These are phyloP conservation scores for Mormoops blainvillei DNA, from an alignment of 2,113 vertebrate species.

Conservation along the genomic window DNA sequence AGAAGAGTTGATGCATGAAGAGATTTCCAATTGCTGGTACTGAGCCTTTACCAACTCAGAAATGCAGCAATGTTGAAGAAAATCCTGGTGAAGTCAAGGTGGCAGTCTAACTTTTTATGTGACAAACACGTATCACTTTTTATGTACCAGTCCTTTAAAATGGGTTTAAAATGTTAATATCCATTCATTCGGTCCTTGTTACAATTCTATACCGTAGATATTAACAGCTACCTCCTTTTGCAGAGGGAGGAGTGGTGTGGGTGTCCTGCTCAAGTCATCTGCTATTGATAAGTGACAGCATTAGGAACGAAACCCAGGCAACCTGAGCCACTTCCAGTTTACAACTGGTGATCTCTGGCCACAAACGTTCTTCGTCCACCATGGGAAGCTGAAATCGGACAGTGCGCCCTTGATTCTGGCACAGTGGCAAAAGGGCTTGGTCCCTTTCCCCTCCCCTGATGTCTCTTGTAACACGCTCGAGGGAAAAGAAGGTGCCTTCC, in stretches of 20 bases:
- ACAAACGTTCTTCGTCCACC: not conserved
- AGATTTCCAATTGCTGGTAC: not conserved
- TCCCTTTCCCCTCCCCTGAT: not conserved
- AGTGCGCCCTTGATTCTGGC: not conserved
- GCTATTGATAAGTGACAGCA: not conserved
- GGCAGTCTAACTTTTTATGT: not conserved
- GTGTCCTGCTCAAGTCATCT: rapidly evolving
- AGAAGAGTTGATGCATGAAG: not conserved
- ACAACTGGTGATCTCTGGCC: not conserved
- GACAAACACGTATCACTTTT: not conserved
- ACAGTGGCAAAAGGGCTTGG: not conserved
- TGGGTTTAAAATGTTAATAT: not conserved
- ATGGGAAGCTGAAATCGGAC: not conserved
- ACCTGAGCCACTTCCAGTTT: not conserved
- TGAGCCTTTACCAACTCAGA: not conserved
- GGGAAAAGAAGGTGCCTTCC: not conserved
- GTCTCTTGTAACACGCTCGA: not conserved
- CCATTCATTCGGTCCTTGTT: not conserved
- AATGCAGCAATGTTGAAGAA: rapidly evolving
- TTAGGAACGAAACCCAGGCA: not conserved
- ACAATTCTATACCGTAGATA: not conserved
- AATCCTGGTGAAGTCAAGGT: not conserved
- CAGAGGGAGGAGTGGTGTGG: not conserved
- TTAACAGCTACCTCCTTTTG: not conserved
- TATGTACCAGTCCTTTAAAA: not conserved